Evolutionary conservation across 2,797 vertebrate species (phyloP), one percentile per base, ranked within the genome.

Genomic region (Sebastes nivosus): DNA sequence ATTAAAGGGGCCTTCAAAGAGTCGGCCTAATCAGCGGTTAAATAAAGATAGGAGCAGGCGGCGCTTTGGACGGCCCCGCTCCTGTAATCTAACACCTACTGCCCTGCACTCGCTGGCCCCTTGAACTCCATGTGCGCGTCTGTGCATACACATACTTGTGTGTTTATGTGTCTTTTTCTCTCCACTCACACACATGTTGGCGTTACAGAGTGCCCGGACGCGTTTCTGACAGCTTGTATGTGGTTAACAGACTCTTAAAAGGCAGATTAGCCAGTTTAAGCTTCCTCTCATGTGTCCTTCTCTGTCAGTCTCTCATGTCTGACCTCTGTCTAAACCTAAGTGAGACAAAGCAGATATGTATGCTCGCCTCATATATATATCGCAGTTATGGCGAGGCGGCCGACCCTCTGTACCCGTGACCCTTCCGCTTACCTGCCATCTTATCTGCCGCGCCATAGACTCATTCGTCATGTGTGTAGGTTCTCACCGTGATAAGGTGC

Each of bases 21-120:
- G 75, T 66, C 57, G 5, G 80, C 59, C 86, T 95, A 95, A 96
- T 95, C 94, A 94, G 92, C 76, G 83, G 88, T 92, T 92, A 91
- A 93, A 90, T 93, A 94, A 94, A 94, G 95, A 95, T 94, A 95
- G 90, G 87, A 85, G 77, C 90, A 87, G 92, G 92, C 91, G 84
- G 93, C 66, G 60, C 91, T 94, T 94, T 91, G 92, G 80, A 92
- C 79, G 71, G 82, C 84, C 90, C 90, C 69, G 87, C 93, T 94
- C 88, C 87, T 95, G 94, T 95, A 95, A 95, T 95, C 93, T 93
- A 91, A 95, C 94, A 94, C 93, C 93, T 93, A 79, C 83, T 89
- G 85, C 87, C 87, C 87, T 87, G 90, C 88, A 92, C 90, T 91
- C 88, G 57, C 64, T 93, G 90, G 90, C 89, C 91, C 87, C 89